A percentile compares a stretch with the other conserved stretches of the same genome.
Conservation (phyloP, 2,888 invertebrate species). For the Lamproptera curius region DNA sequence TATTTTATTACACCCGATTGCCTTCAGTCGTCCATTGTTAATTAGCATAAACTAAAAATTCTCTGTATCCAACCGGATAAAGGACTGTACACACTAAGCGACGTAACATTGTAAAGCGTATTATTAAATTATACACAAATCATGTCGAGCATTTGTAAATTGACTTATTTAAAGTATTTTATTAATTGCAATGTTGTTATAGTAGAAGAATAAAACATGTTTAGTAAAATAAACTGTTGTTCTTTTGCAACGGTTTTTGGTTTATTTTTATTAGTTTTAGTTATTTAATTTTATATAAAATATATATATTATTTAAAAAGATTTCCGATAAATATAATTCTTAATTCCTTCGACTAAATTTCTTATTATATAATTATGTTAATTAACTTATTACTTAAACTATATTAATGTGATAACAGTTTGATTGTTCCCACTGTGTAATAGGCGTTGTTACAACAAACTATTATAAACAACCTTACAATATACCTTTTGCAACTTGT, state of each 20-base stretch:
- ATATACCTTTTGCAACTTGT: too few species aligned
- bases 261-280: not conserved
- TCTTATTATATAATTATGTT: too few species aligned
- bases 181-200: not conserved
- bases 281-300: too few species aligned
- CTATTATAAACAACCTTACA: too few species aligned
- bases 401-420: too few species aligned
- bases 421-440: too few species aligned
- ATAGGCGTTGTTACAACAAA: too few species aligned
- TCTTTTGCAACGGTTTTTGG: not conserved
- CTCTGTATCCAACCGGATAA: slow-evolving; percentile 5
- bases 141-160: not conserved
- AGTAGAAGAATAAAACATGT: not conserved
- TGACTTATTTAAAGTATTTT: not conserved
- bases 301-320: too few species aligned
- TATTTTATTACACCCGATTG: slow-evolving; percentile 17
- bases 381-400: too few species aligned
- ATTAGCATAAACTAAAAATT: slow-evolving; percentile 19
- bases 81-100: slow-evolving; percentile 2
- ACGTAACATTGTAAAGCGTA: too few species aligned
- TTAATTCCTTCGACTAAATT: too few species aligned
- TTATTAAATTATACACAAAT: not conserved
- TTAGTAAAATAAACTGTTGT: not conserved
- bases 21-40: not conserved
- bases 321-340: too few species aligned